Conservation (phyloP, 2,888 invertebrate genomes). For the Diadromus collaris region DNA sequence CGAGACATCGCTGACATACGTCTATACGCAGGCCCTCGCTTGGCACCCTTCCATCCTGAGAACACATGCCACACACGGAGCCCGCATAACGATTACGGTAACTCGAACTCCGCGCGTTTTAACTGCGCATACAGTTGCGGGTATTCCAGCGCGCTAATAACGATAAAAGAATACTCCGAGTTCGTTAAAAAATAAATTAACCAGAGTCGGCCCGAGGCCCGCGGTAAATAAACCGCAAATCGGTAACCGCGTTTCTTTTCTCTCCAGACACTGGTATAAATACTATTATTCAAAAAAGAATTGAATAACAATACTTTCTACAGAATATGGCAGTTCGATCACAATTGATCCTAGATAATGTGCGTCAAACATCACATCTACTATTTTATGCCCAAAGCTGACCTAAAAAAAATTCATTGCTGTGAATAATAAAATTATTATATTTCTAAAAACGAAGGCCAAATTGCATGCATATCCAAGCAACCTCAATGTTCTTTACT, state of each 20-base stretch:
- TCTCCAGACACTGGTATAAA: background rate
- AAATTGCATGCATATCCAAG: too few relatives aligned
- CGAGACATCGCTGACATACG: slow-evolving; percentile 27
- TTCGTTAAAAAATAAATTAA: slow-evolving; percentile 8
- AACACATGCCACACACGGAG: slow-evolving; percentile 57
- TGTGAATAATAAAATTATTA: background rate
- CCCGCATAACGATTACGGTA: slow-evolving; percentile 55
- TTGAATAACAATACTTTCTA: background rate
- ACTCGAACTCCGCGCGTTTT: slow-evolving; percentile 29
- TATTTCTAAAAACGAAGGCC: background rate
- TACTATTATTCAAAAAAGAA: background rate
- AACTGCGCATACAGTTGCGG: slow-evolving; percentile 18
- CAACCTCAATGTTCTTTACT: background rate
- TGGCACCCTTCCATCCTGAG: slow-evolving; percentile 37
- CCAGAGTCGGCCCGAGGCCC: background rate
- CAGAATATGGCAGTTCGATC: background rate
- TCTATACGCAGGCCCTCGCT: slow-evolving; percentile 26
- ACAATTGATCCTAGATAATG: background rate
- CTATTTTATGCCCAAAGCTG: too few relatives aligned
- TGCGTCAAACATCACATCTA: too few relatives aligned
- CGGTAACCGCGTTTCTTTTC: background rate
- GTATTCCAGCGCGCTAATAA: slow-evolving; percentile 3
- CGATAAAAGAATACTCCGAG: slow-evolving; percentile 7
- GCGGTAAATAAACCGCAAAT: background rate
- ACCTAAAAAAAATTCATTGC: background rate